Evolutionary conservation across 2,888 invertebrate species (phyloP), one percentile per base, ranked within the genome.

Genomic region (Ariolimax columbianus): DNA sequence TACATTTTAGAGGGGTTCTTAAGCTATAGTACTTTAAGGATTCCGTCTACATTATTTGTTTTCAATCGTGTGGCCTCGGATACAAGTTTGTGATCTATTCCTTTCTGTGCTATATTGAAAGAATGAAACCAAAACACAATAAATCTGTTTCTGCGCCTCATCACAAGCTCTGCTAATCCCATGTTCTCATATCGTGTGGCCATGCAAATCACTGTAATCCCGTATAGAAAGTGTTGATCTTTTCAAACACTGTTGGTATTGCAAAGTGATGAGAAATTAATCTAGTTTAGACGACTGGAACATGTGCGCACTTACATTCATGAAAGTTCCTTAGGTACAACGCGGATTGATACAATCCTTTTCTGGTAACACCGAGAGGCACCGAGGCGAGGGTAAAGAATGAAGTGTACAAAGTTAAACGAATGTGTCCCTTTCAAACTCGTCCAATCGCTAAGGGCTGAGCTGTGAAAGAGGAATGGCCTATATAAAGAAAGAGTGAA

Each of bases 251-350:
- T 82, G 82, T 82, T 82, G 82, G 82, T 73, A 36, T 82, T 73
- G 82, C 63, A 72, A 82, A 82, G 59, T 82, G 82, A 82, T 82
- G 73, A 72, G 82, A 73, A 82, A 73, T 82, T 82, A 82, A 82
- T 82, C 82, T 33, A 82, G 55, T 82, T 40, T 26, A 19, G 38
- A 55, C 26, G 19, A 19, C n/a, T 17, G 30, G 26, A 55, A 73
- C 82, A 59, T 59, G 73, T 82, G 72, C 73, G 73, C 73, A 9
- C 19, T 72, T 72, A 23, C 55, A 70, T 80, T 80, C 70, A 79
- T 17, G 26, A n/a, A 26, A 59, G 66, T 78, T 78, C 66, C 78
- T 30, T 59, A 33, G 63, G 66, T 78, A 63, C 78, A n/a, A 40
- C 2, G 3, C 1, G 30, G 63, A 43, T 59, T 78, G 78, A 38